Base-by-base conservation (phyloP, 2,888 invertebrate species). In the Slavum lentiscoides region DNA sequence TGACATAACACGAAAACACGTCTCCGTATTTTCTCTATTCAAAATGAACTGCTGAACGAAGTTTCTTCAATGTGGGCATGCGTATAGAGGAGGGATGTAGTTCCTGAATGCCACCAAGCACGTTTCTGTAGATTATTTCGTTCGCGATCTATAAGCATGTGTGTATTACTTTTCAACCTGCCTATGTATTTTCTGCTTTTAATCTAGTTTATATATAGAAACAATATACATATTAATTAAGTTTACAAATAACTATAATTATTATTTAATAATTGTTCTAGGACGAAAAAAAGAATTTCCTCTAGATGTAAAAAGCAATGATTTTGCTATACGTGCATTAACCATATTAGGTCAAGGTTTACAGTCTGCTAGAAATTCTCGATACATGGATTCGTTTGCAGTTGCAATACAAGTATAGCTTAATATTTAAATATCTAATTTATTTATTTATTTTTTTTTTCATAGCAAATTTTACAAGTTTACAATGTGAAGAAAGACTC, bases 371-470 rank as follows among this genome's bases (percentile, higher is more conserved):
- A 92, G 92, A 85, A 91, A 92, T 85, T 92, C 93, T 1, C 90
- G 90, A 87, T 90, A 91, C 84, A 92, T 93, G 88, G 93, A 94
- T 85, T 91, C 91, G 84, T 93, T 93, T 85, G 92, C 94, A 0
- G 86, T 94, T 82, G 94, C 93, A 0, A 94, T 94, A 84, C 88
- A 88, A 84, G 87, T 62, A 76, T 23, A 8, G 30, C 19, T 67
- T 75, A 37, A 21, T 64, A 30, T 37, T 55, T 17, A 2, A 37
- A 37, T 17, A 59, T 8, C 23, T 17, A 39, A 68, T 76, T 66
- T 2, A 37, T 61, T 77, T 23, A 61, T 61, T 39, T 64, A 69
- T 58, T 69, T 80, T 49, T 64, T 30, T 43, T 30, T 30, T 4
- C 37, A 21, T 74, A 82, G 82, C 69, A 82, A 82, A 74, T 82